These are phyloP conservation scores for Tiliacea citrago DNA, from an alignment of 2,888 invertebrate species.

Conservation along the genomic window DNA sequence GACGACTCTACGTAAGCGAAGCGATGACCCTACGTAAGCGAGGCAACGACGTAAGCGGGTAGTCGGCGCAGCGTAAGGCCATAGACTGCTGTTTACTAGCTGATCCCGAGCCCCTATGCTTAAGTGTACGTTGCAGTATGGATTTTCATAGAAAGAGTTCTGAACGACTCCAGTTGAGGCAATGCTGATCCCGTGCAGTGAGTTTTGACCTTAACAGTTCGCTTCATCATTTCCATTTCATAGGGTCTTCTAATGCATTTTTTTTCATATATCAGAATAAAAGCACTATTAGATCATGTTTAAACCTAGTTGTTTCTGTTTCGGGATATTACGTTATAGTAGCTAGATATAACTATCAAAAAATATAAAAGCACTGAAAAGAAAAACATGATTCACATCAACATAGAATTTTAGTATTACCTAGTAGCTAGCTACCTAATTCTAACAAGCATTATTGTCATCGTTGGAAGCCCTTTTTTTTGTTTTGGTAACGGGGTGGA, in stretches of 20 bases:
- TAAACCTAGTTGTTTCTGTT: rapidly evolving
- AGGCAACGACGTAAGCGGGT: background rate
- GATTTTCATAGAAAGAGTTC: background rate
- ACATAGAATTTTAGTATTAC: background rate
- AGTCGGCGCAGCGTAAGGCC: background rate
- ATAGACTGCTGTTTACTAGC: background rate
- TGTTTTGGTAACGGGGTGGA: too few species aligned
- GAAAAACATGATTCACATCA: background rate
- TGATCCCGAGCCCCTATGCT: background rate
- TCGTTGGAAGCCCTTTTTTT: too few species aligned
- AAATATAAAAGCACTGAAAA: constrained; percentile 15
- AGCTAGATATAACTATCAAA: background rate
- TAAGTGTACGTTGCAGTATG: background rate
- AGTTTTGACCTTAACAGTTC: background rate
- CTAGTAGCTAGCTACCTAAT: background rate
- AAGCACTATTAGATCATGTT: background rate
- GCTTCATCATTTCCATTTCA: background rate
- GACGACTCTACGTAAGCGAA: too few species aligned
- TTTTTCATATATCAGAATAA: background rate
- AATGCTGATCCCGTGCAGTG: background rate
- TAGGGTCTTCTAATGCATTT: too few species aligned
- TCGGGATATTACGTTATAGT: background rate
- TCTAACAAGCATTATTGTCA: background rate
- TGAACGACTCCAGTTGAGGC: background rate
- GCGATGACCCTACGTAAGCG: background rate